Base-by-base conservation (phyloP, 2,888 invertebrate species). In the Campoplex capitator region DNA sequence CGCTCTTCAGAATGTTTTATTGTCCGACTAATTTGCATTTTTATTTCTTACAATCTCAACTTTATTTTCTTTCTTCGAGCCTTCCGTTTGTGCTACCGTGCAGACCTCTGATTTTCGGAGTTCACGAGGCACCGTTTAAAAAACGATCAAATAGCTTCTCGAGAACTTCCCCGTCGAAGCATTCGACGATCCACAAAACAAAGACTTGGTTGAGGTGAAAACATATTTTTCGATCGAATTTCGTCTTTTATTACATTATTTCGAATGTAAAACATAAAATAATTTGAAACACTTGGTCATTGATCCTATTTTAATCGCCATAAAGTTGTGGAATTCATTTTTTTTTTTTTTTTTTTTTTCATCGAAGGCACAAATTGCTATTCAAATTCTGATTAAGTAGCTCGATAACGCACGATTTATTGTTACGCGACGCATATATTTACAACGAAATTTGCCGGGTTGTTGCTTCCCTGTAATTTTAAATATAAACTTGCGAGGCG, bases 11-110 rank as follows among this genome's bases (percentile, higher is more conserved):
- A 35, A 18, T 35, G 18, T 0, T 51, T 32, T 70, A 38, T 48
- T 83, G 28, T 67, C 38, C 18, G 35, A n/a, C 38, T 38, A 68
- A n/a, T 45, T 45, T 45, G 54, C 28, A 32, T 42, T 68, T n/a
- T 16, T 13, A 8, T 9, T 48, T 32, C 67, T 23, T 56, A 38
- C 18, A 32, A 56, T 78, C 56, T 28, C 56, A n/a, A 32, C 56
- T 78, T 8, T 56, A 23, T 78, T 42, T 42, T 23, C 56, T 16
- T 8, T 28, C 28, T 62, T 23, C 32, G n/a, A 79, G 45, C 73
- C 45, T 78, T 35, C 78, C 35, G 45, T 79, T 75, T 48, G 75
- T 48, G 74, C 75, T 77, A 73, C 77, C 42, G 77, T 67, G 35
- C 54, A 62, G 32, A 35, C 42, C 48, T 35, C 70, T 38, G 51